Evolutionary conservation across 2,797 vertebrate species (phyloP).

Genomic region (Calcarius lapponicus): DNA sequence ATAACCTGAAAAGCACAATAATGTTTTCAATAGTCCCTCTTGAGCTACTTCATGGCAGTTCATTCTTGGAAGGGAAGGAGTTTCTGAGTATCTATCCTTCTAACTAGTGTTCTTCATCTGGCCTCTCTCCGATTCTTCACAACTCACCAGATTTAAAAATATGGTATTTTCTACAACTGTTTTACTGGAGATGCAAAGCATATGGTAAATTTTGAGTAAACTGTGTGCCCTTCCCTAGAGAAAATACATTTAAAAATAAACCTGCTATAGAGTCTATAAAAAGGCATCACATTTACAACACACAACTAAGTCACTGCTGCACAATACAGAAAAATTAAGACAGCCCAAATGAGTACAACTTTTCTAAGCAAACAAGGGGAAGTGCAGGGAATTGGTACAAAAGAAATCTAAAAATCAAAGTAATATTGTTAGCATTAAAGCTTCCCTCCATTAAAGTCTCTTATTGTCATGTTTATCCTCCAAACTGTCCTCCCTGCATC

Average conservation of each 20-base stretch:
- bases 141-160: slow-evolving; percentile 23
- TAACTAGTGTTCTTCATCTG: slow-evolving; percentile 5
- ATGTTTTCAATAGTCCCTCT: slow-evolving; percentile 31
- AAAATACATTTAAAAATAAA: slow-evolving; percentile 58
- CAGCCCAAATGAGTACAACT: not conserved
- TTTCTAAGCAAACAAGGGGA: not conserved
- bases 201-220: slow-evolving; percentile 62
- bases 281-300: slow-evolving; percentile 6
- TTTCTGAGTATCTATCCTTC: slow-evolving; percentile 1
- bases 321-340: slow-evolving; percentile 5
- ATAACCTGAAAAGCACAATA: slow-evolving; percentile 30
- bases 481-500: not conserved
- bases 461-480: not conserved
- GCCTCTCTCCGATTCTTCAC: slow-evolving; percentile 9
- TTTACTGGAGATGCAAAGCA: slow-evolving; percentile 46
- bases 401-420: slow-evolving; percentile 3
- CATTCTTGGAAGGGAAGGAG: not conserved
- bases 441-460: not conserved
- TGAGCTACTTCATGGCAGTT: slow-evolving; percentile 41
- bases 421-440: not conserved
- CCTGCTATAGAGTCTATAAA: slow-evolving; percentile 15
- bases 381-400: not conserved
- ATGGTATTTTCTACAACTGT: slow-evolving; percentile 27
- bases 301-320: not conserved
- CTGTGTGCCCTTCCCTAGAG: slow-evolving; percentile 31